Base-by-base conservation (phyloP, 2,113 vertebrate species). In the Mormyrus lacerda region DNA sequence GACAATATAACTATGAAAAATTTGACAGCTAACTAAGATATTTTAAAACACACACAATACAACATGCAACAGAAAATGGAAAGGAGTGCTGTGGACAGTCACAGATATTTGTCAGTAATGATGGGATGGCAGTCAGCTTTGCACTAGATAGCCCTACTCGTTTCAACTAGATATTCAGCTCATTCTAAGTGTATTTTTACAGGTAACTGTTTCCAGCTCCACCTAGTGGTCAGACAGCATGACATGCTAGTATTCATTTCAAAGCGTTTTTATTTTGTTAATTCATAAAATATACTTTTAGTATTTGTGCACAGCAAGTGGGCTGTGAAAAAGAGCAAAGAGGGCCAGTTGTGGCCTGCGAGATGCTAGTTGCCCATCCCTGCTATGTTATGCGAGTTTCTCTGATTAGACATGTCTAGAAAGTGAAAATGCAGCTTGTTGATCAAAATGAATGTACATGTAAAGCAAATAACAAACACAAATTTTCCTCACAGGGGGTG, bases 401-500 rank as follows among this genome's bases (percentile, higher is more conserved):
- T 87, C 15, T 53, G n/a, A 9, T 17, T 55, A 53, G n/a, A 51
- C 21, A 45, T 44, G 45, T 31, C 10, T 45, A 86, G 21, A 51
- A 47, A 7, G 48, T 31, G 44, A 51, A 51, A 27, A 50, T 50
- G 47, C n/a, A 86, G 42, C 19, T 73, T 83, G 42, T 45, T 83
- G 10, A 10, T 35, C 86, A 79, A 31, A 42, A 0, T 55, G 1
- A 2, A 24, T 21, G 55, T 76, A 8, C 89, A 73, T 61, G 39
- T 47, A 73, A 53, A 69, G 47, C 19, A 53, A 31, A 50, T 39
- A 53, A 65, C 51, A 85, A 11, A 1, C 73, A 88, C 47, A 90
- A 1, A 45, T 47, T 6, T 3, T 44, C 53, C 21, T 90, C 92
- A 76, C 92, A 99, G 98, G 98, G 98, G 9, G 96, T 98, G 90